These are phyloP conservation scores for Pyrgilauda ruficollis DNA, from an alignment of 2,113 vertebrate species.

Conservation along the genomic window DNA sequence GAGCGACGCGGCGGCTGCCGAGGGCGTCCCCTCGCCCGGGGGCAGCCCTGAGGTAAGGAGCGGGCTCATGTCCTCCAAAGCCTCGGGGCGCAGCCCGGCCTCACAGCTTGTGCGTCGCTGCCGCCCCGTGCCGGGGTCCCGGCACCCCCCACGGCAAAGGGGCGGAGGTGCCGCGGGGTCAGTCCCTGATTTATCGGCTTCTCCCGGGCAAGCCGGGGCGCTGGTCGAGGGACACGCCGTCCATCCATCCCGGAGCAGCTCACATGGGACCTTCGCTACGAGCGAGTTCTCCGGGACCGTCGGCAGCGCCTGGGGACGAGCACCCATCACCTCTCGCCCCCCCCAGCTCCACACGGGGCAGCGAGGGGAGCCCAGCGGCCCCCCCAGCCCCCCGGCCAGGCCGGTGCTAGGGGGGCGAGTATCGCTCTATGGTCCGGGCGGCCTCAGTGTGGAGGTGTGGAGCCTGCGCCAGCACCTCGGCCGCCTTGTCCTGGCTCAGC, in stretches of 20 bases:
- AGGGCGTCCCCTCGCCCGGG: background rate
- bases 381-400: background rate
- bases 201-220: background rate
- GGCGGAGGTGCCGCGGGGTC: background rate
- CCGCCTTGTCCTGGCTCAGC: constrained; percentile 88
- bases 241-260: background rate
- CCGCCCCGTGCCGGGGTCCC: background rate
- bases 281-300: background rate
- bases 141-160: background rate
- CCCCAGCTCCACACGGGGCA: background rate
- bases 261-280: background rate
- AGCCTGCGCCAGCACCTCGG: constrained; percentile 84
- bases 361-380: background rate
- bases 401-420: constrained; percentile 86
- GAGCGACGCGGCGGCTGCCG: background rate
- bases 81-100: constrained; percentile 16
- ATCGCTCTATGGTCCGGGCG: constrained; percentile 87
- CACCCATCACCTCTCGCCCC: background rate
- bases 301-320: background rate
- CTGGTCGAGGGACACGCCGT: background rate
- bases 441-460: constrained; percentile 79
- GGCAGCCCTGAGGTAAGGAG: constrained; percentile 45
- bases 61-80: constrained; percentile 54
- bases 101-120: constrained; percentile 31
- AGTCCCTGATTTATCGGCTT: constrained; percentile 45